Percentiles rank a stretch among this genome's conserved stretches.
phyloP scores from a whole-genome alignment of 2,797 vertebrate genomes.

The Oreonectes daqikongensis region DNA sequence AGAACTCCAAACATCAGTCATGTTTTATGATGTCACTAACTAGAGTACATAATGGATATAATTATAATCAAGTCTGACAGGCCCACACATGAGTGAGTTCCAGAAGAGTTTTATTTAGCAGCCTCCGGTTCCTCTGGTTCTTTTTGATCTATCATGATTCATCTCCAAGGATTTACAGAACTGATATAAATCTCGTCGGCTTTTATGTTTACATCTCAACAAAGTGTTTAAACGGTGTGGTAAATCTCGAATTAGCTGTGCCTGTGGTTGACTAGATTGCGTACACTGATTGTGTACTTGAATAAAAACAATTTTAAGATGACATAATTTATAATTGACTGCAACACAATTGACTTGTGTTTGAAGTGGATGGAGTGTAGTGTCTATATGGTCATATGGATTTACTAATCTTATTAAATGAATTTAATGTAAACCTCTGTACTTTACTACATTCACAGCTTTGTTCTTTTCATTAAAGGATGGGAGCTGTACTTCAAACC shows the following conservation, averaged over 20 bases:
- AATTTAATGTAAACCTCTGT: neutral
- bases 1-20: conserved; percentile 44
- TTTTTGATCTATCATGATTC: conserved; percentile 36
- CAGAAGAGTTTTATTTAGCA: conserved; percentile 42
- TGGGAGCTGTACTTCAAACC: no score
- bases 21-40: conserved; percentile 44
- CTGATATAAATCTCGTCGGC: conserved; percentile 22
- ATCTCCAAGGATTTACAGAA: conserved; percentile 38
- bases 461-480: neutral
- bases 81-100: conserved; percentile 33
- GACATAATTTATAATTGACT: conserved; percentile 48
- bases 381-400: conserved; percentile 1
- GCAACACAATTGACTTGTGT: neutral
- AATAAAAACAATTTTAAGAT: conserved; percentile 38
- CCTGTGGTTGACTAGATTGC: conserved; percentile 10
- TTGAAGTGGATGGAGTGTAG: neutral
- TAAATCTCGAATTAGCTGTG: conserved; percentile 38
- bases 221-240: conserved; percentile 19
- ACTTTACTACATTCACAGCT: neutral
- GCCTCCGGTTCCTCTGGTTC: conserved; percentile 32
- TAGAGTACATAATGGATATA: conserved; percentile 47
- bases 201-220: conserved; percentile 37
- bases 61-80: conserved; percentile 51
- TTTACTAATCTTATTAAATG: neutral
- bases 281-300: conserved; percentile 33